These are phyloP conservation scores for Melanotaenia maccullochi DNA, from an alignment of 2,797 vertebrate genomes.

Conservation along the genomic window DNA sequence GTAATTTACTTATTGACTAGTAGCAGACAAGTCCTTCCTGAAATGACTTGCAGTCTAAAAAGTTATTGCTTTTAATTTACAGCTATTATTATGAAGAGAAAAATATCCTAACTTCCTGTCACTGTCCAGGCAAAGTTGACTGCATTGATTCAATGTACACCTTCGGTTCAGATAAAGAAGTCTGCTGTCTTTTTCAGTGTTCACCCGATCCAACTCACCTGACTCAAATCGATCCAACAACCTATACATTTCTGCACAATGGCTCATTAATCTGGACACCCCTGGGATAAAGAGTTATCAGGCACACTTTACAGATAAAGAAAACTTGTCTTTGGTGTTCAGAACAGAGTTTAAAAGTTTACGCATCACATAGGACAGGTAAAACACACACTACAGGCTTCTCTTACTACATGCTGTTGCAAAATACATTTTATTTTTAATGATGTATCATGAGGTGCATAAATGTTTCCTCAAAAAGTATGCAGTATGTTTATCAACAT, in stretches of 20 bases:
- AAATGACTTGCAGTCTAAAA: no score
- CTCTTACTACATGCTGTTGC: neutral
- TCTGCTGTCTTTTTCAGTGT: neutral
- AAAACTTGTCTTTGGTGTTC: constrained; percentile 3
- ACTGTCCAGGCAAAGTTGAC: neutral
- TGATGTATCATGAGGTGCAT: neutral
- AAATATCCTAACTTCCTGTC: constrained; percentile 21
- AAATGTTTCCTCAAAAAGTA: neutral
- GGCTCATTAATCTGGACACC: neutral
- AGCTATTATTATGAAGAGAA: constrained; percentile 48
- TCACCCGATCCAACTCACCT: neutral
- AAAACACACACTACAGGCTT: neutral
- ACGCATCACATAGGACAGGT: neutral
- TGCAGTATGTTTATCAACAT: neutral
- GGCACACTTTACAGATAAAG: constrained; percentile 10
- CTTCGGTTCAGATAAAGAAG: neutral
- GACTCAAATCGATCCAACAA: neutral
- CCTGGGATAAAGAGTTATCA: constrained; percentile 9
- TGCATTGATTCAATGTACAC: constrained; percentile 19
- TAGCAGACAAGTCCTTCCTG: no score
- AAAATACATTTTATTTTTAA: neutral
- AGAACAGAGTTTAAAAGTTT: neutral
- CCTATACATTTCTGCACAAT: neutral
- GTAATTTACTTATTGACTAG: neutral
- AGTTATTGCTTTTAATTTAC: neutral